phyloP scores from a whole-genome alignment of 1,140 invertebrate genomes.

The Sinella curviseta region DNA sequence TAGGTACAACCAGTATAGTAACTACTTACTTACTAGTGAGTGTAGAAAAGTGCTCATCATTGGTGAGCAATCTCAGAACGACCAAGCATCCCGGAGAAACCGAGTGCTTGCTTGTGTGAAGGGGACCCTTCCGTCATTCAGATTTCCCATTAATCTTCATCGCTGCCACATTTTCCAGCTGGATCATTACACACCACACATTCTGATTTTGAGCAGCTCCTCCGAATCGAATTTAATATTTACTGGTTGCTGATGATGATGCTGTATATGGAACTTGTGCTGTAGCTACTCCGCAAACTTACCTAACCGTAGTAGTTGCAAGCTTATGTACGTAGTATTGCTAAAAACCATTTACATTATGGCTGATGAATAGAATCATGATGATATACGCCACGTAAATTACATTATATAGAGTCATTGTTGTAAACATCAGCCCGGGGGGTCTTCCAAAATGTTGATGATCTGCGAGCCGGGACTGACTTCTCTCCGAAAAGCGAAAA shows the following conservation, averaged over 20 bases:
- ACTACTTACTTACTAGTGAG: too few species aligned
- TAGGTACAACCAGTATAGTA: too few species aligned
- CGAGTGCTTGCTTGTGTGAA: background rate
- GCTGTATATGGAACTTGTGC: background rate
- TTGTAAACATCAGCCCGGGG: constrained; percentile 18
- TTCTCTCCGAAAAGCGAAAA: background rate
- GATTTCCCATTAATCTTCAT: constrained; percentile 49
- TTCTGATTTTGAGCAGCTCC: background rate
- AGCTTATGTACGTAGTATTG: too few species aligned
- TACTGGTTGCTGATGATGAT: background rate
- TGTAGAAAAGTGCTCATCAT: background rate
- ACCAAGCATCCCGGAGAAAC: too few species aligned
- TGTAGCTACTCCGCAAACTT: too few species aligned
- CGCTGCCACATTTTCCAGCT: constrained; percentile 49
- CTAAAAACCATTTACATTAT: too few species aligned
- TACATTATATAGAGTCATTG: constrained; percentile 14
- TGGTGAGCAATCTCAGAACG: background rate
- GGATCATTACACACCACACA: constrained; percentile 44
- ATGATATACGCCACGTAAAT: too few species aligned
- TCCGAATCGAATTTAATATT: constrained; percentile 5
- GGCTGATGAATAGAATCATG: too few species aligned
- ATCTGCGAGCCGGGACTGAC: background rate
- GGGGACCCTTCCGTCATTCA: background rate
- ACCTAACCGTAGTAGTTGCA: too few species aligned
- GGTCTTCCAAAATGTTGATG: background rate